phyloP scores from a whole-genome alignment of 2,888 invertebrate genomes.

The Nomada fucata region DNA sequence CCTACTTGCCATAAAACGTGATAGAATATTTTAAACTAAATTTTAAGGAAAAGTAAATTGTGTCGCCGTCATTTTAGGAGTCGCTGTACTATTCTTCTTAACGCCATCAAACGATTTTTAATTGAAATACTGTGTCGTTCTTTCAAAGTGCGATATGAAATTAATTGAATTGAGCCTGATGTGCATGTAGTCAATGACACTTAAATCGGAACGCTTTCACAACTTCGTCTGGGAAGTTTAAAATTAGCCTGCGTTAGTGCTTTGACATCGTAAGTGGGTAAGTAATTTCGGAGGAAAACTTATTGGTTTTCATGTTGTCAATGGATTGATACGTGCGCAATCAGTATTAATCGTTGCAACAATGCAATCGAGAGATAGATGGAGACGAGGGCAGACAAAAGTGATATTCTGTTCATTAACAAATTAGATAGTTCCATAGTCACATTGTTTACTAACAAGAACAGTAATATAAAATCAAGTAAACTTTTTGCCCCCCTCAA shows the following conservation, averaged over 20 bases:
- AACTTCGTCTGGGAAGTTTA: constrained; percentile 26
- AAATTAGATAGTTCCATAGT: too few relatives aligned
- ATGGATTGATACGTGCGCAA: not conserved
- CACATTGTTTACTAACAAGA: not conserved
- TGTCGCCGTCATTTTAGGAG: not conserved
- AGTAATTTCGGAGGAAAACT: not conserved
- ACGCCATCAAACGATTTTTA: too few relatives aligned
- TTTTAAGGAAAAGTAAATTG: not conserved
- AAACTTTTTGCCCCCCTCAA: not conserved
- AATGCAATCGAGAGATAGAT: too few relatives aligned
- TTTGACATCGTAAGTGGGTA: constrained; percentile 5
- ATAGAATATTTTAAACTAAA: not conserved
- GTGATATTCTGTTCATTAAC: too few relatives aligned
- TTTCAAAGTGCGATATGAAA: too few relatives aligned
- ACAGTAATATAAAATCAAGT: not conserved
- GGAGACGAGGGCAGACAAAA: too few relatives aligned
- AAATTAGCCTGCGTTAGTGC: constrained; percentile 7
- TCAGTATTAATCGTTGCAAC: not conserved
- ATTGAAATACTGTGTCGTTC: not conserved
- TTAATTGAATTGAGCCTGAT: not conserved
- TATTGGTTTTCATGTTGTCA: not conserved
- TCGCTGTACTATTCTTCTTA: not conserved
- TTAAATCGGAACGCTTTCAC: constrained; percentile 8
- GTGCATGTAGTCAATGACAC: not conserved
- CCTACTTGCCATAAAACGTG: too few relatives aligned